Evolutionary conservation across 2,888 invertebrate genomes (phyloP), one percentile per base, ranked within the genome.

Genomic region (Quadroppia sp.): DNA sequence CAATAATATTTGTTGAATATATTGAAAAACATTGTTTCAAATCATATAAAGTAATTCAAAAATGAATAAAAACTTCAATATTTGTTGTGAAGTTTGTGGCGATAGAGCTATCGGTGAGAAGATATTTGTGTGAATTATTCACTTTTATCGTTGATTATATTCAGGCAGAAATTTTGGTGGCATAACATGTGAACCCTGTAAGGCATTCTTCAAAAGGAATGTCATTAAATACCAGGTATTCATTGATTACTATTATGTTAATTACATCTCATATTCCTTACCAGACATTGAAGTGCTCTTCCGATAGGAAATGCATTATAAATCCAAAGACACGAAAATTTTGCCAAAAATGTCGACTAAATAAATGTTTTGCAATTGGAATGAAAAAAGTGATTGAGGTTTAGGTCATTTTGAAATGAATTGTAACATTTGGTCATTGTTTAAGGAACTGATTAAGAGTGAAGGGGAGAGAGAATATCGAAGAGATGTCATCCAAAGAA

Each of bases 271-370:
- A 45, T 7, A 17, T 45, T 17, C 13, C n/a, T 45, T 48, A 48
- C 15, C 80, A 88, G 88, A 90, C 90, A 80, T 94, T 96, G 81
- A 89, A 90, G 79, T 98, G 97, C 81, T 94, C 96, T 0, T 98
- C 98, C 81, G 89, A 89, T 75, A 89, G 92, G 80, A 89, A 90
- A 79, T 98, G 98, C 82, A 89, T 89, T 78, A 93, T 98, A 71
- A 94, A 94, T 36, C 87, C 91, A 0, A 88, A 96, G 1, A 97
- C 97, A 0, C 85, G 98, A 67, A 86, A 97, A 36, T 98, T 98
- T 82, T 98, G 98, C 82, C 96, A 98, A 80, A 92, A 91, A 85
- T 98, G 98, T 83, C 88, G 98, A 0, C 84, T 98, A 72, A 90
- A 91, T 80, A 97, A 97, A 82, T 98, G 98, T 81, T 88, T 96